Conservation (phyloP, 2,113 vertebrate species). For the Forbesichthys agassizii region DNA sequence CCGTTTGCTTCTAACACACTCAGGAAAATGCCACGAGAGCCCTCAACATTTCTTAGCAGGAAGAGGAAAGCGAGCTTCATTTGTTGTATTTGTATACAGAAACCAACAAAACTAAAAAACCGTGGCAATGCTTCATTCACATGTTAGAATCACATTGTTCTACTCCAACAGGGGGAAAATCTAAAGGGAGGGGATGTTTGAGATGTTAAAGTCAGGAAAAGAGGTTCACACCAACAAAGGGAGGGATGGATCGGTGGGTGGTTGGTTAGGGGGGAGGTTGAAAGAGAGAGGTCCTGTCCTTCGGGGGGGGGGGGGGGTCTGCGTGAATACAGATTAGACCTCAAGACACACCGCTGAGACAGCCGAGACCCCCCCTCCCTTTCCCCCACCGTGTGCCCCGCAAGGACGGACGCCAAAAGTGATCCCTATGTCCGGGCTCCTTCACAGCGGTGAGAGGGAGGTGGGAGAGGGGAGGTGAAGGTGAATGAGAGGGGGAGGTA, state of each 20-base stretch:
- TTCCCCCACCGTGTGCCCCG: background rate
- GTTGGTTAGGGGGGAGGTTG: slow-evolving; percentile 3
- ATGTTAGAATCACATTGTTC: too few relatives aligned
- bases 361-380: slow-evolving; percentile 31
- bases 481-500: background rate
- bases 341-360: slow-evolving; percentile 18
- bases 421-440: slow-evolving; percentile 54
- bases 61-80: background rate
- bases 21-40: too few relatives aligned
- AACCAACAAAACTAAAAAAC: too few relatives aligned
- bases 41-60: background rate
- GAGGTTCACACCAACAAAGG: slow-evolving; percentile 44
- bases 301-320: slow-evolving; percentile 1
- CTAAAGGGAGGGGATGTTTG: background rate
- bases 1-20: too few relatives aligned
- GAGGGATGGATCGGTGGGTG: background rate
- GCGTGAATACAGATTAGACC: slow-evolving; percentile 61
- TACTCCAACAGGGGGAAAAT: background rate
- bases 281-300: slow-evolving; percentile 28
- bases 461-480: slow-evolving; percentile 1
- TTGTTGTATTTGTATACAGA: too few relatives aligned
- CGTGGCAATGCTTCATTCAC: too few relatives aligned
- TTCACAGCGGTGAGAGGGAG: slow-evolving; percentile 16
- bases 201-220: slow-evolving; percentile 40
- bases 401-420: slow-evolving; percentile 55